Base-by-base conservation (phyloP, 2,797 vertebrate species). In the Tragopan temminckii region DNA sequence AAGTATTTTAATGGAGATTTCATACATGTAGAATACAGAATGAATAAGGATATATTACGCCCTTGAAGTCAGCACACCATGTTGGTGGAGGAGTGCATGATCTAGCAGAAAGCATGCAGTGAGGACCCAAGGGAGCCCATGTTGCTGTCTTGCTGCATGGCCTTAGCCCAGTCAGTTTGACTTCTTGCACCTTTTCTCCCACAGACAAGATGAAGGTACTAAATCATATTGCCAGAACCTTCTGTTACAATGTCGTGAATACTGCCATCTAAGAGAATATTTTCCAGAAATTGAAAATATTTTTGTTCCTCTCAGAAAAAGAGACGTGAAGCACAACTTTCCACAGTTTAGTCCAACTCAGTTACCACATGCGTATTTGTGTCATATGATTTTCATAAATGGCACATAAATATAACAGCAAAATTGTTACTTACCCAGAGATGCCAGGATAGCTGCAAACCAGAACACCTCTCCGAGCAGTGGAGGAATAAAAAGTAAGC, bases 381-480 rank as follows among this genome's bases (percentile, higher is more conserved):
- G 43, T 29, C 33, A 35, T 0, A 1, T 33, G 31, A 24, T 2
- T 14, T 86, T 81, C 64, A 80, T n/a, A n/a, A n/a, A n/a, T n/a
- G n/a, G n/a, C n/a, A n/a, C n/a, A 61, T 9, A 82, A 61, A 45
- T 67, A 21, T 5, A 58, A 62, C 20, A 91, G 24, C 31, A 69
- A 81, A 84, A n/a, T 20, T 86, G 40, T 2, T 48, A 74, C 57
- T 96, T 95, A 98, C 98, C 98, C 35, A 98, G 91, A 27, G 97
- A 98, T 70, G 97, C 96, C 74, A 98, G 96, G 88, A 98, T 97
- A 91, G 79, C 97, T 96, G 96, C 95, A 97, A 97, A 98, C 98
- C 97, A 98, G 89, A 96, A 98, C 38, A 95, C 70, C 84, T 98
- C 98, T 89, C 97, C 97, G 50, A 98, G 64, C n/a, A 98, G 88